Conservation (phyloP, 2,797 vertebrate species). For the Ctenopoma multispine region DNA sequence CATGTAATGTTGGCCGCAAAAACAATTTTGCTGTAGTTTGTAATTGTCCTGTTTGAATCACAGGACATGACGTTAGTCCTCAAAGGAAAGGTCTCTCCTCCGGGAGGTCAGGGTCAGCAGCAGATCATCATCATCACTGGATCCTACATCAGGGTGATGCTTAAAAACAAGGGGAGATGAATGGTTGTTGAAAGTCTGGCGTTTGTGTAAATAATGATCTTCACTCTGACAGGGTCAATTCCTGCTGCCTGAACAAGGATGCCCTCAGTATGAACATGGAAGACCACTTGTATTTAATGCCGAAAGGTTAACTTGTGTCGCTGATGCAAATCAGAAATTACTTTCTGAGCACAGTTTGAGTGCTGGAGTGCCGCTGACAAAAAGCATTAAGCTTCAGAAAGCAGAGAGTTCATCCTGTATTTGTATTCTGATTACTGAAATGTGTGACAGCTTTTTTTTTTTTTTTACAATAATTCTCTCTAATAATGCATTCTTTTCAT, state of each 20-base stretch:
- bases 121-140: slow-evolving; percentile 46
- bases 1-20: neutral
- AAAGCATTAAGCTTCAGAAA: no score
- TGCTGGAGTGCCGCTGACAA: neutral
- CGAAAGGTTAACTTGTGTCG: slow-evolving; percentile 18
- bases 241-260: neutral
- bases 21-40: neutral
- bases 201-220: neutral
- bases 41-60: slow-evolving; percentile 8
- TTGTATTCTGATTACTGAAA: neutral
- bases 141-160: slow-evolving; percentile 15
- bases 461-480: neutral
- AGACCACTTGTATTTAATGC: slow-evolving; percentile 14
- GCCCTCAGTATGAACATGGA: neutral
- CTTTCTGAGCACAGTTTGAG: neutral
- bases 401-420: no score
- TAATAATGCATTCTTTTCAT: neutral
- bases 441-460: neutral
- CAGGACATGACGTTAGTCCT: slow-evolving; percentile 19
- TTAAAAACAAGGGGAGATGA: neutral
- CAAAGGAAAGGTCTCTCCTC: neutral
- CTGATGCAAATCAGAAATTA: neutral
- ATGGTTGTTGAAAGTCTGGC: neutral
- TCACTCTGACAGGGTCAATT: slow-evolving; percentile 15
- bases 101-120: slow-evolving; percentile 56